Conservation (phyloP, 2,888 invertebrate genomes). For the Nomada goodeniana region DNA sequence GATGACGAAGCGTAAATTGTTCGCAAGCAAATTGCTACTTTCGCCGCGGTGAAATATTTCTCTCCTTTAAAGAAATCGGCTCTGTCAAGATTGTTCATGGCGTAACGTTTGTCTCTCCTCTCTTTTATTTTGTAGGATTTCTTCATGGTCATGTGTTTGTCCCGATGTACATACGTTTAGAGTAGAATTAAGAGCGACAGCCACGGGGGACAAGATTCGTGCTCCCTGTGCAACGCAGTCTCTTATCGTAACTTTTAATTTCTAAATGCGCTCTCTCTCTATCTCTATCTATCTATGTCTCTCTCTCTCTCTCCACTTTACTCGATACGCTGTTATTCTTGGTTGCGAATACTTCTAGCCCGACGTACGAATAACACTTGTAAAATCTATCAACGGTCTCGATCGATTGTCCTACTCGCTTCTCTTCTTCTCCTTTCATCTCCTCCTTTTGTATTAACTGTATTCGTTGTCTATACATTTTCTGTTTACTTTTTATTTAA, state of each 20-base stretch:
- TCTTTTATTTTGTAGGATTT: slow-evolving; percentile 46
- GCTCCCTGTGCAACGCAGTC: slow-evolving; percentile 66
- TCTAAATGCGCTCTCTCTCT: slow-evolving; percentile 59
- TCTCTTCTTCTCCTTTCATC: background rate
- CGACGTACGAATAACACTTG: slow-evolving; percentile 16
- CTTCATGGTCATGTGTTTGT: slow-evolving; percentile 53
- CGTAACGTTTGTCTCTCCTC: slow-evolving; percentile 40
- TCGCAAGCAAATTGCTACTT: background rate
- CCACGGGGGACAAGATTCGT: slow-evolving; percentile 60
- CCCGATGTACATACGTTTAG: slow-evolving; percentile 76
- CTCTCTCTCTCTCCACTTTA: slow-evolving; percentile 23
- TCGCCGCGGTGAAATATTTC: slow-evolving; percentile 4
- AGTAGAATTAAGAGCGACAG: slow-evolving; percentile 55
- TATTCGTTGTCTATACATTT: background rate
- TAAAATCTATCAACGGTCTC: background rate
- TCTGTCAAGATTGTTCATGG: slow-evolving; percentile 16
- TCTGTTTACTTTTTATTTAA: slow-evolving; percentile 20
- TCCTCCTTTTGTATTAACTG: background rate
- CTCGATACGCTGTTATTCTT: slow-evolving; percentile 32
- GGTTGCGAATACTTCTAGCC: slow-evolving; percentile 32
- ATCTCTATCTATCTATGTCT: slow-evolving; percentile 55
- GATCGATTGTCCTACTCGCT: slow-evolving; percentile 1
- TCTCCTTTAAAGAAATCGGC: slow-evolving; percentile 21
- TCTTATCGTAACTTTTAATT: slow-evolving; percentile 47
- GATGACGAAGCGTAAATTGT: slow-evolving; percentile 2